Conservation (phyloP, 2,797 vertebrate species). For the Glyptemys insculpta region DNA sequence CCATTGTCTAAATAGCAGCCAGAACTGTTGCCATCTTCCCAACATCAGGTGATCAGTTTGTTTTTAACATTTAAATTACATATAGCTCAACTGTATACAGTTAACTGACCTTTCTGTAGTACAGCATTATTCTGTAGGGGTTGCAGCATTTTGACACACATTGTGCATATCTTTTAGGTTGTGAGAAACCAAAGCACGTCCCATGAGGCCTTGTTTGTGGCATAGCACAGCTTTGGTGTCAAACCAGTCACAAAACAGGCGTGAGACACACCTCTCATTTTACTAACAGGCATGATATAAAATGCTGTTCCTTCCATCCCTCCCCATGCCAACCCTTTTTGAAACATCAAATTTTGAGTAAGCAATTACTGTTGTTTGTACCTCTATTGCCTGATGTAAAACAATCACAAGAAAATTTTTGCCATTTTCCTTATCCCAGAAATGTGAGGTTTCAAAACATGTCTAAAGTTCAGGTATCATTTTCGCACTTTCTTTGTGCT, state of each 20-base stretch:
- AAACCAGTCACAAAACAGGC: not conserved
- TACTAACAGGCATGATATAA: not conserved
- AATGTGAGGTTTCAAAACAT: not conserved
- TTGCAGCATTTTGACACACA: accelerated
- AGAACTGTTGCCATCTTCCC: not conserved
- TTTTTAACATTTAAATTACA: not conserved
- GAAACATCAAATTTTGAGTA: not conserved
- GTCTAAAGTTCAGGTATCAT: not conserved
- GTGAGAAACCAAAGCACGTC: not conserved
- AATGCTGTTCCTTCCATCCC: not conserved
- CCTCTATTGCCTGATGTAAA: not conserved
- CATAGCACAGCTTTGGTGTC: not conserved
- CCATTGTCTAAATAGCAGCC: not conserved
- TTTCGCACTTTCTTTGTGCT: not conserved
- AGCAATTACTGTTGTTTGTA: not conserved
- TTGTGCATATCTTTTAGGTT: not conserved
- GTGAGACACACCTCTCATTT: not conserved
- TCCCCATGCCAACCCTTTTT: not conserved
- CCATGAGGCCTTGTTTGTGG: not conserved
- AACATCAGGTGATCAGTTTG: not conserved
- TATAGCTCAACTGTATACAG: not conserved
- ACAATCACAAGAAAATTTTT: not conserved
- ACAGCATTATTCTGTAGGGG: accelerated
- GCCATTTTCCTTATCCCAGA: not conserved
- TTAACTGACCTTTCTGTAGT: not conserved